Percentiles rank a stretch among this genome's conserved stretches.
phyloP scores from a whole-genome alignment of 2,888 invertebrate genomes.

The Dryobotodes eremita region DNA sequence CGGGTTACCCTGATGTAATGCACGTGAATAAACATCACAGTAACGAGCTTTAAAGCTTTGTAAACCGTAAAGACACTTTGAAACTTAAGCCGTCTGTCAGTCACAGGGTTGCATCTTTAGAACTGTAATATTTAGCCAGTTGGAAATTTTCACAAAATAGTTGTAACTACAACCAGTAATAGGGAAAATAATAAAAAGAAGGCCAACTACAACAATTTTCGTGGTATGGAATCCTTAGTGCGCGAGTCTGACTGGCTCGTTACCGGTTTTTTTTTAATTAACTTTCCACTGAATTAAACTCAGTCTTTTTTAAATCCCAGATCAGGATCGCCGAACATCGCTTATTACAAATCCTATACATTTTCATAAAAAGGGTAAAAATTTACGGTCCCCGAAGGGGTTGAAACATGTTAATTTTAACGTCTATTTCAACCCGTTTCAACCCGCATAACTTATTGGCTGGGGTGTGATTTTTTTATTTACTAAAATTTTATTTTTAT shows the following conservation, averaged over 20 bases:
- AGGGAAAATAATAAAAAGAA: neutral
- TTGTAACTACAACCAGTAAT: neutral
- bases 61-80: neutral
- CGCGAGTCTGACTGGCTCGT: neutral
- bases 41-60: neutral
- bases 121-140: neutral
- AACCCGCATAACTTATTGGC: slow-evolving; percentile 39
- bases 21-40: slow-evolving; percentile 23
- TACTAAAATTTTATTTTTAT: slow-evolving; percentile 32
- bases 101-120: neutral
- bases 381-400: slow-evolving; percentile 38
- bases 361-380: slow-evolving; percentile 49
- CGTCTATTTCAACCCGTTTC: slow-evolving; percentile 33
- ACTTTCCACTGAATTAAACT: neutral
- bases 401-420: slow-evolving; percentile 56
- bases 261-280: slow-evolving; percentile 1
- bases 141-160: neutral
- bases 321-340: slow-evolving; percentile 3
- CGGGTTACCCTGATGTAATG: neutral
- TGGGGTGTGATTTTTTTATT: slow-evolving; percentile 59
- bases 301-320: slow-evolving; percentile 11
- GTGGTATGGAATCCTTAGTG: neutral
- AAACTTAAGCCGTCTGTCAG: slow-evolving; percentile 3
- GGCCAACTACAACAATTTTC: neutral
- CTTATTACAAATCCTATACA: slow-evolving; percentile 51